Base-by-base conservation (phyloP, 1,140 invertebrate genomes). In the Proctacanthus coquilletti region DNA sequence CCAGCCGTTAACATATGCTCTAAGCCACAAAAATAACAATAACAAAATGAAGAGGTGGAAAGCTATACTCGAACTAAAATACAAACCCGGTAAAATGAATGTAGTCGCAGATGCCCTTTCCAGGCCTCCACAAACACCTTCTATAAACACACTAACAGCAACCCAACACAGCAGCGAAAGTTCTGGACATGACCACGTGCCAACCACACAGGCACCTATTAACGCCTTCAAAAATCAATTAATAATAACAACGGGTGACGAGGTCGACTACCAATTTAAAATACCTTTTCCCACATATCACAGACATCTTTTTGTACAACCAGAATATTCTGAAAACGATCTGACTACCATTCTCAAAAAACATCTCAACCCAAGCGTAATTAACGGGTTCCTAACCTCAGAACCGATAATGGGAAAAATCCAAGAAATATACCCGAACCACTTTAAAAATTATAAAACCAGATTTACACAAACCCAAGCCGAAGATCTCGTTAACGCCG, bases 1-100 rank as follows among this genome's bases (percentile, higher is more conserved):
- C 38, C 51, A 54, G 40, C 54, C 61, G 1, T 44, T 68, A 25
- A 50, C 41, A 64, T 66, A 52, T 39, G 39, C n/a, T 5, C 40
- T 50, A 40, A 45, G 30, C 10, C 49, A 45, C 6, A 46, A 59
- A 1, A 66, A 61, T 45, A 50, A 50, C 52, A n/a, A 50, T 34
- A 5, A 46, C 45, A 37, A 36, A 58, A 39, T 39, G 65, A 29
- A 43, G 33, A 17, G 15, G 39, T 34, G 39, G 44, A 40, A 29
- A 31, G 2, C 21, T 33, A 18, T 43, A 30, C 21, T 51, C 5
- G 38, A 41, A 9, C 40, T 52, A 11, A 38, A 30, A 9, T 49
- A 50, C 37, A 49, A 46, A 39, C 41, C 41, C 27, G 49, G 47
- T 4, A 48, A 41, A 41, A 25, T 38, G 1, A 47, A 54, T 36